phyloP scores from a whole-genome alignment of 2,797 vertebrate species.

The Geotrypetes seraphini region DNA sequence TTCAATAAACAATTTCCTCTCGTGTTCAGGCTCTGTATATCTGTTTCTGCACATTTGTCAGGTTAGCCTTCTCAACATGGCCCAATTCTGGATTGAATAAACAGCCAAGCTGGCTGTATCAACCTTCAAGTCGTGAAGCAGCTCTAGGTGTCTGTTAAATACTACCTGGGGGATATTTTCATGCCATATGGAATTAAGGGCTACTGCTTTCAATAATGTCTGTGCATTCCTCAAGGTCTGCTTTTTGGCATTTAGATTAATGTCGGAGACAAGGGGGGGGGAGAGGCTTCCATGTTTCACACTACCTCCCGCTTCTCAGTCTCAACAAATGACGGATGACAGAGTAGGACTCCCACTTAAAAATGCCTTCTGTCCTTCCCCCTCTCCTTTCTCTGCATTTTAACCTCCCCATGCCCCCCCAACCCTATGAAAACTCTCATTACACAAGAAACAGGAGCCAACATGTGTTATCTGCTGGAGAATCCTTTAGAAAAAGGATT shows the following conservation, averaged over 20 bases:
- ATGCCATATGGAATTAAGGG: slow-evolving; percentile 47
- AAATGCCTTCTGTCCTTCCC: slow-evolving; percentile 20
- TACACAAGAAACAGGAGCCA: too few relatives aligned
- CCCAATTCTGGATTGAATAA: slow-evolving; percentile 24
- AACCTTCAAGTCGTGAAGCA: slow-evolving; percentile 34
- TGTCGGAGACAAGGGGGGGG: slow-evolving; percentile 44
- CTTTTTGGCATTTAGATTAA: slow-evolving; percentile 42
- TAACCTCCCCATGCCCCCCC: too few relatives aligned
- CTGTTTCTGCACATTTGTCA: slow-evolving; percentile 36
- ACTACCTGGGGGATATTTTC: slow-evolving; percentile 48
- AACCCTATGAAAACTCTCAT: too few relatives aligned
- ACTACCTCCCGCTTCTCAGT: slow-evolving; percentile 20
- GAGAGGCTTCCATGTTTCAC: slow-evolving; percentile 28
- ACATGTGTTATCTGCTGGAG: too few relatives aligned
- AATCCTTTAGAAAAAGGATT: too few relatives aligned
- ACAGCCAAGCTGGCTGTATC: slow-evolving; percentile 34
- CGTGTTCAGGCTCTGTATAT: accelerated
- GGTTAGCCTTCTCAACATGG: slow-evolving; percentile 39
- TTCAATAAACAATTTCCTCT: slow-evolving; percentile 21
- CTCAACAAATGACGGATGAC: slow-evolving; percentile 23
- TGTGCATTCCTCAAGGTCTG: slow-evolving; percentile 38
- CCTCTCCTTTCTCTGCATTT: too few relatives aligned
- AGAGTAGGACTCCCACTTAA: slow-evolving; percentile 23
- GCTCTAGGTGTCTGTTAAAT: slow-evolving; percentile 24
- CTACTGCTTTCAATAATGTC: slow-evolving; percentile 34